Evolutionary conservation across 64 coral and sea anemone genomes (phyloP), one percentile per base, ranked within the genome.

Genomic region (Montipora efflorescens): DNA sequence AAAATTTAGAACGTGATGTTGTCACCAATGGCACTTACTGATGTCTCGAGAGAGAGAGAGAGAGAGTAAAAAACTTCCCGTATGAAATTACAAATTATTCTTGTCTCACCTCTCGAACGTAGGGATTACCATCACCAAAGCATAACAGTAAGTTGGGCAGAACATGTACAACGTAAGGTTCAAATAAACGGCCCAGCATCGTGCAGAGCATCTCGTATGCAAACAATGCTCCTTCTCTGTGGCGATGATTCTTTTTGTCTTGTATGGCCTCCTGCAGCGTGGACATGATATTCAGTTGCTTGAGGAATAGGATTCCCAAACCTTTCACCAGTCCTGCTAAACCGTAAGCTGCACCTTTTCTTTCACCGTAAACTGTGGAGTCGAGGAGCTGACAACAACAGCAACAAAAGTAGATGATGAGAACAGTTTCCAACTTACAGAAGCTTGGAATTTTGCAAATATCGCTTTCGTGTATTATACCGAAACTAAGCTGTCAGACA

Each of bases 251-350:
- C 75, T 99, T 99, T 87, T 99, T 99, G 67, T 99, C 94, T 25
- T 99, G 98, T 78, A 99, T 99, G 67, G 98, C 98, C 15, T 99
- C 98, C 96, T 99, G 98, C 44, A 99, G 86, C 22, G 92, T 96
- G 21, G 94, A 82, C 98, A 99, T 99, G 43, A 99, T 99, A 57
- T 96, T 96, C 4, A 94, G 90, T 78, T 99, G 94, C 89, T 99
- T 99, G n/a, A 99, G 90, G 45, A 84, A 96, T 84, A 99, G 82
- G 43, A 99, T 99, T 22, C 98, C 98, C 7, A 99, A 81, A 18
- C 98, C 98, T 48, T 99, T 99, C 47, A 99, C 95, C 57, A 99
- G 51, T 48, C 94, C 94, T 10, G 98, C 92, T 21, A 99, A 67
- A 5, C 98, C 98, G 70, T 99, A 99, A 0, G 98, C 98, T 70